These are phyloP conservation scores for Pectinophora gossypiella DNA, from an alignment of 1,140 invertebrate genomes.

Conservation along the genomic window DNA sequence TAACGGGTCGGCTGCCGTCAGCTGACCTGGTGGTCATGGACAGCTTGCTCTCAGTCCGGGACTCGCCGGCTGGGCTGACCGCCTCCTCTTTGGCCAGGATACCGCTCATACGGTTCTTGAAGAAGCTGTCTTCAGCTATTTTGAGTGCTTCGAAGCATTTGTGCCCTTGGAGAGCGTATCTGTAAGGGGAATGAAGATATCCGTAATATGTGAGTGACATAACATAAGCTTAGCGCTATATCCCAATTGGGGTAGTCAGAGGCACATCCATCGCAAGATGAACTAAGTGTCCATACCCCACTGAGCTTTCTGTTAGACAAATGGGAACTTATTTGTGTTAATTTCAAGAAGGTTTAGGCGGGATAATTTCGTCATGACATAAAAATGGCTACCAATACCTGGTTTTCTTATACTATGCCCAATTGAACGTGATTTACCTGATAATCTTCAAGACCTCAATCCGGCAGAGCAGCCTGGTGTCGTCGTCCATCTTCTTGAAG, in stretches of 20 bases:
- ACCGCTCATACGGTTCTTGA: constrained; percentile 26
- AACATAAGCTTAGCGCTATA: too few species aligned
- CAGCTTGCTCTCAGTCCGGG: constrained; percentile 36
- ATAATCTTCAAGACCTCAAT: constrained; percentile 65
- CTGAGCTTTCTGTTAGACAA: too few species aligned
- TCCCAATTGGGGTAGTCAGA: too few species aligned
- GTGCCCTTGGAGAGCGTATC: constrained; percentile 55
- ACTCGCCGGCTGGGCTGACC: constrained; percentile 8
- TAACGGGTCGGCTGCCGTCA: constrained; percentile 52
- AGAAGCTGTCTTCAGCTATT: constrained; percentile 46
- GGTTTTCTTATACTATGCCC: too few species aligned
- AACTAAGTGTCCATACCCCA: too few species aligned
- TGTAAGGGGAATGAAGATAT: neutral
- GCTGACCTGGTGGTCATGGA: constrained; percentile 58
- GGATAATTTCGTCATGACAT: too few species aligned
- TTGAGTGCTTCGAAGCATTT: constrained; percentile 51
- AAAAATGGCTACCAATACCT: too few species aligned
- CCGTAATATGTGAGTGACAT: too few species aligned
- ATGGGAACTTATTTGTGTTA: too few species aligned
- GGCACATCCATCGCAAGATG: too few species aligned
- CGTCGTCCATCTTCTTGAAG: constrained; percentile 65
- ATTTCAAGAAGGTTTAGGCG: too few species aligned
- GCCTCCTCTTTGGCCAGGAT: constrained; percentile 35
- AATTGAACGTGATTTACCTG: too few species aligned
- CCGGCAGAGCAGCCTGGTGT: constrained; percentile 51